These are phyloP conservation scores for Sericinus montela DNA, from an alignment of 2,888 invertebrate genomes.

Conservation along the genomic window DNA sequence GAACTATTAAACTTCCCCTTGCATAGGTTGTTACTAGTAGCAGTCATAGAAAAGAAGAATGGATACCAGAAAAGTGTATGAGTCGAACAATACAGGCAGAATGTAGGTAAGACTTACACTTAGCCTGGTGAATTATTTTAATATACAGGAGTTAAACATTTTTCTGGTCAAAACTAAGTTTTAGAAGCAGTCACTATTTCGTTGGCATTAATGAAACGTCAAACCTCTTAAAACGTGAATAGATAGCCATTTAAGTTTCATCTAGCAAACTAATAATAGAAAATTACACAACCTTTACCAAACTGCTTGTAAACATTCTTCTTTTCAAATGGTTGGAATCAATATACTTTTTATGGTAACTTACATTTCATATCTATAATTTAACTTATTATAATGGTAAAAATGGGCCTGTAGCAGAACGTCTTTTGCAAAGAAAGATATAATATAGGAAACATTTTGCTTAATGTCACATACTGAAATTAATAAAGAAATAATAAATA, in stretches of 20 bases:
- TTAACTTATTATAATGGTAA: neutral
- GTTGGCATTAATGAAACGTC: too few species aligned
- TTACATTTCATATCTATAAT: neutral
- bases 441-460: neutral
- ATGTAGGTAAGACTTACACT: too few species aligned
- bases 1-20: neutral
- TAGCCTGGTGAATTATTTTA: too few species aligned
- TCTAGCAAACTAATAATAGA: too few species aligned
- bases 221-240: too few species aligned
- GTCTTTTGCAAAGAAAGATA: neutral
- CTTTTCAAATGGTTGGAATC: neutral
- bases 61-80: neutral
- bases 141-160: too few species aligned
- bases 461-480: neutral
- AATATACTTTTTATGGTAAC: neutral
- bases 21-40: neutral
- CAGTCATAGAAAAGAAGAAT: neutral
- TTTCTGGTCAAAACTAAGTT: too few species aligned
- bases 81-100: too few species aligned
- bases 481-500: too few species aligned
- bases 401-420: neutral
- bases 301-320: neutral
- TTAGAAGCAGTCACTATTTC: too few species aligned
- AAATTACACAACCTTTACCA: too few species aligned
- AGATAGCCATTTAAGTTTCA: too few species aligned